A percentile compares a stretch with the other conserved stretches of the same genome.
Conservation (phyloP, 1,140 invertebrate genomes). For the Brachionus paranguensis region DNA sequence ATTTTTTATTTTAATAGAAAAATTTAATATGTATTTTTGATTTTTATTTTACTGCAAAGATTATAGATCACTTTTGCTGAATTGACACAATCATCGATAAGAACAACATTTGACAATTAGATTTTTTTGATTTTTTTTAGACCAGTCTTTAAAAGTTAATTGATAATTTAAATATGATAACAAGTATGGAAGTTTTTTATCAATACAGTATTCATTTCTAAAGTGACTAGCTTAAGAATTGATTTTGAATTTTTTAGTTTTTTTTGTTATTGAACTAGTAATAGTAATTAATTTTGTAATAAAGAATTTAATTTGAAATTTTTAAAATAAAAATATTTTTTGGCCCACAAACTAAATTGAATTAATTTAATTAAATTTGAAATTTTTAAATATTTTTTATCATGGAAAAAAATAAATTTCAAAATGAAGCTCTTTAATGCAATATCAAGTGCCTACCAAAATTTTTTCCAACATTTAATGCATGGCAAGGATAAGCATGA, state of each 20-base stretch:
- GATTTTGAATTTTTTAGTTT: not conserved
- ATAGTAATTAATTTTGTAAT: not conserved
- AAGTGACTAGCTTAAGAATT: not conserved
- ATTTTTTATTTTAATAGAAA: not conserved
- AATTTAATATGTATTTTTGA: not conserved
- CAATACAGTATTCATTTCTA: not conserved
- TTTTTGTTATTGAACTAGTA: not conserved
- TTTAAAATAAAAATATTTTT: not conserved
- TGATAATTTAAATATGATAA: not conserved
- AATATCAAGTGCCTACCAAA: not conserved
- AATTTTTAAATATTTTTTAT: not conserved
- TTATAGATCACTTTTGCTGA: not conserved
- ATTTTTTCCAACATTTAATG: conserved; percentile 16
- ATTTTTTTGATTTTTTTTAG: not conserved
- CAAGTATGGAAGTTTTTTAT: not conserved
- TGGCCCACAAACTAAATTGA: not conserved
- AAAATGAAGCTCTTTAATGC: not conserved
- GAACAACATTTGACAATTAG: not conserved
- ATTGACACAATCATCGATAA: not conserved
- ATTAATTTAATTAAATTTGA: not conserved
- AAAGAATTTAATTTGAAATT: not conserved
- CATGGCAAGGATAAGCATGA: not conserved
- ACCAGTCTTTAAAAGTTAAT: not conserved
- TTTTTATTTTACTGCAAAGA: not conserved
- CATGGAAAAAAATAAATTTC: not conserved